Percentiles rank a stretch among this genome's conserved stretches.
Conservation (phyloP, 2,797 vertebrate genomes). For the Leptatherina wallacei region DNA sequence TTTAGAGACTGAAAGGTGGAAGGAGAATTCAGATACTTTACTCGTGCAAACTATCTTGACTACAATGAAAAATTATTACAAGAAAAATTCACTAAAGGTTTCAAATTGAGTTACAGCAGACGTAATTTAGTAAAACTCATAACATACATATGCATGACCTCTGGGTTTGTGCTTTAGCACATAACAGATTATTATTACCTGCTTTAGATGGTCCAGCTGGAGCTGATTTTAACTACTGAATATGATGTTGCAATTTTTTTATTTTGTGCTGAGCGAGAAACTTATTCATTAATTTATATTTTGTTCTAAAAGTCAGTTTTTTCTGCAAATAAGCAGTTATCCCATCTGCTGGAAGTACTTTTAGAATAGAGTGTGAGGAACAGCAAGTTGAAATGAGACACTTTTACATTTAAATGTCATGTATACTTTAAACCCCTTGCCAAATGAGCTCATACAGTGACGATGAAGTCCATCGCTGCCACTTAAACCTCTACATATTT, state of each 20-base stretch:
- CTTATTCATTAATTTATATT: background rate
- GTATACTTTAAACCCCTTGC: background rate
- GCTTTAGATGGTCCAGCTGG: background rate
- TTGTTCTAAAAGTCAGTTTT: background rate
- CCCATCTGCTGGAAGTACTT: background rate
- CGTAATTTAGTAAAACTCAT: background rate
- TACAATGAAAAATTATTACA: background rate
- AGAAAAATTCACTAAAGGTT: background rate
- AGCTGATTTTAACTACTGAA: background rate
- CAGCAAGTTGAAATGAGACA: background rate
- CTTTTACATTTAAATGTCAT: background rate
- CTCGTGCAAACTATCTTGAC: background rate
- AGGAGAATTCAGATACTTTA: background rate
- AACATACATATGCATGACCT: background rate
- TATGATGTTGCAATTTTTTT: background rate
- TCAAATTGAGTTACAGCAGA: background rate
- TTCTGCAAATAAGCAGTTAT: background rate
- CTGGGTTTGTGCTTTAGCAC: background rate
- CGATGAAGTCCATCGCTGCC: background rate
- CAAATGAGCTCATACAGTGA: background rate
- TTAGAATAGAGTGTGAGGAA: background rate
- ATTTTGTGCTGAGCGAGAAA: background rate
- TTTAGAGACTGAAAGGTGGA: constrained; percentile 19
- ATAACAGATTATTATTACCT: background rate
- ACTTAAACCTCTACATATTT: constrained; percentile 1